Evolutionary conservation across 1,140 invertebrate species (phyloP).

Genomic region (Listronotus oregonensis): DNA sequence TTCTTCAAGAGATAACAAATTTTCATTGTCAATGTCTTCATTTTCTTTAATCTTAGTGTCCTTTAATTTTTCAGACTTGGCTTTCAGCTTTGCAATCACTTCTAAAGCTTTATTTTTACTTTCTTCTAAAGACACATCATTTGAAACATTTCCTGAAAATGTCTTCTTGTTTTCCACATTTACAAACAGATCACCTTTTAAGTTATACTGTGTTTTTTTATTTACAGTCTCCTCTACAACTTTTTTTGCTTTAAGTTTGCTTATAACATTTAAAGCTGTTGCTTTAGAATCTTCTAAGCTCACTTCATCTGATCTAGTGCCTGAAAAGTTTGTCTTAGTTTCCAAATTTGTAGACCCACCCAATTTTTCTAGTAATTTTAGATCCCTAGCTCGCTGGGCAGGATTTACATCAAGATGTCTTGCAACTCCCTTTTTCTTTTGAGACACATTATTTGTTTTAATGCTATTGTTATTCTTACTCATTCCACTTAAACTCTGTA

Average conservation of each 20-base stretch:
- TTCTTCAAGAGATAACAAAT: neutral
- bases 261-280: conserved; percentile 46
- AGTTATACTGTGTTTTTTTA: conserved; percentile 17
- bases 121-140: conserved; percentile 44
- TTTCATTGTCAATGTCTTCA: neutral
- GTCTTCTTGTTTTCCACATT: conserved; percentile 29
- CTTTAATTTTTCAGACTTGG: conserved; percentile 8
- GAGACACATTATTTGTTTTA: neutral
- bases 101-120: conserved; percentile 45
- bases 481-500: conserved; percentile 35
- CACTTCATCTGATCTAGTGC: conserved; percentile 37
- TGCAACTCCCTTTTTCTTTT: conserved; percentile 14
- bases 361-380: conserved; percentile 64
- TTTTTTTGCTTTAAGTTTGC: conserved; percentile 48
- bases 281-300: conserved; percentile 47
- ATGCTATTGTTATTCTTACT: neutral
- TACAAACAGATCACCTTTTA: conserved; percentile 19
- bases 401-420: conserved; percentile 62
- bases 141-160: conserved; percentile 35
- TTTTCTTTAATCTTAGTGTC: neutral
- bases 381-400: conserved; percentile 64
- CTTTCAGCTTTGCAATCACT: conserved; percentile 49
- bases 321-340: conserved; percentile 35
- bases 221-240: conserved; percentile 2
- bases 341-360: conserved; percentile 44